A percentile compares a stretch with the other conserved stretches of the same genome.
phyloP scores from a whole-genome alignment of 1,140 invertebrate species.

The Bursaphelenchus mucronatus region DNA sequence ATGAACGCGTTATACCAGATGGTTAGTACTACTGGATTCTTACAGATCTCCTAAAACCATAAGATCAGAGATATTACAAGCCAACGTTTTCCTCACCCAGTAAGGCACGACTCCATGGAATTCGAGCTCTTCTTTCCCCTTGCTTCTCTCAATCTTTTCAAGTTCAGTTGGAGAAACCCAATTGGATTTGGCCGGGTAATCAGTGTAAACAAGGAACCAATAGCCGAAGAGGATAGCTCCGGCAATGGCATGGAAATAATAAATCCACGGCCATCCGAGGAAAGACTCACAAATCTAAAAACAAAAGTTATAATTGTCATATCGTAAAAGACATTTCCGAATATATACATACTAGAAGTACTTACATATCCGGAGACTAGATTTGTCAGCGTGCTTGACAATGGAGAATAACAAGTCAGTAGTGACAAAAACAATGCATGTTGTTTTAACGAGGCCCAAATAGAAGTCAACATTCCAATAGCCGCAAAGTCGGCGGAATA shows the following conservation, averaged over 20 bases:
- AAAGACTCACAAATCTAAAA: conserved; percentile 19
- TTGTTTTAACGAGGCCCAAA: conserved; percentile 25
- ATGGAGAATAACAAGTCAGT: conserved; percentile 20
- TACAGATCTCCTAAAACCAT: conserved; percentile 2
- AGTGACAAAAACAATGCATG: conserved; percentile 20
- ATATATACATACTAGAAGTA: neutral
- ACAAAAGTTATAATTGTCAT: neutral
- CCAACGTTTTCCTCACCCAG: neutral
- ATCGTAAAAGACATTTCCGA: too few relatives aligned
- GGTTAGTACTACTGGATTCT: conserved; percentile 11
- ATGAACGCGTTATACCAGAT: conserved; percentile 19
- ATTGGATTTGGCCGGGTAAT: conserved; percentile 9
- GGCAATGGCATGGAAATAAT: conserved; percentile 23
- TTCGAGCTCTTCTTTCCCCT: conserved; percentile 10
- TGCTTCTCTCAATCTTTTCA: conserved; percentile 21
- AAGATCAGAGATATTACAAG: too few relatives aligned
- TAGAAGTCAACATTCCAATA: conserved; percentile 13
- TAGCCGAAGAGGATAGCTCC: conserved; percentile 15
- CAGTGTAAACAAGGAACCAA: conserved; percentile 14
- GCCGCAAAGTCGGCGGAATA: conserved; percentile 28
- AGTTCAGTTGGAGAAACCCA: conserved; percentile 14
- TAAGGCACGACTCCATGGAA: conserved; percentile 14
- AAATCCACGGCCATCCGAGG: conserved; percentile 26
- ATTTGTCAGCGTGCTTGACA: conserved; percentile 19
- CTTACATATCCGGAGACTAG: conserved; percentile 16